Conservation (phyloP, 2,797 vertebrate genomes). For the Miichthys miiuy region DNA sequence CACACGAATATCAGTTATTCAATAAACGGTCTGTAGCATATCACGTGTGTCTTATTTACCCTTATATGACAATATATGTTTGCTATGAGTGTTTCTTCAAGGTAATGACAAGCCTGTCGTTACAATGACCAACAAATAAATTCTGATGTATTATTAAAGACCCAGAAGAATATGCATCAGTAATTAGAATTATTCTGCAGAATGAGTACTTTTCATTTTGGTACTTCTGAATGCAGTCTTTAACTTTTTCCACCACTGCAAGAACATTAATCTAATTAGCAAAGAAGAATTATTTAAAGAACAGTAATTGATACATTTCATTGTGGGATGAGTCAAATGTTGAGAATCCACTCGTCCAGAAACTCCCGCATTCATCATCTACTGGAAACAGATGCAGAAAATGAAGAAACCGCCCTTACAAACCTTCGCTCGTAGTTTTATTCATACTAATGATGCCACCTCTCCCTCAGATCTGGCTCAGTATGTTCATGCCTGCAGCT, state of each 20-base stretch:
- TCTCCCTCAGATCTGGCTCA: slow-evolving; percentile 39
- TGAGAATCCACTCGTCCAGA: slow-evolving; percentile 23
- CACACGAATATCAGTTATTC: too few relatives aligned
- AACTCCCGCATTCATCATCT: slow-evolving; percentile 2
- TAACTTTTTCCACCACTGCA: background rate
- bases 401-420: slow-evolving; percentile 31
- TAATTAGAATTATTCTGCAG: too few relatives aligned
- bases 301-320: slow-evolving; percentile 10
- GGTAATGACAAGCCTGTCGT: too few relatives aligned
- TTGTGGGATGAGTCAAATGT: slow-evolving; percentile 46
- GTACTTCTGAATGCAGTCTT: too few relatives aligned
- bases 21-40: too few relatives aligned
- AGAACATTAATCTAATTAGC: slow-evolving; percentile 21
- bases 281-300: slow-evolving; percentile 36
- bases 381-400: slow-evolving; percentile 41
- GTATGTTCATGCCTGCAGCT: slow-evolving; percentile 63
- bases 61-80: too few relatives aligned
- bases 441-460: slow-evolving; percentile 55
- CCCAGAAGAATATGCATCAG: background rate
- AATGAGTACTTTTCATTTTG: background rate
- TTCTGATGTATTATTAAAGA: background rate
- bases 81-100: too few relatives aligned
- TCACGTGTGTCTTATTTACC: too few relatives aligned
- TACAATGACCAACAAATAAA: background rate
- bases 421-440: slow-evolving; percentile 21